Evolutionary conservation across 2,113 vertebrate genomes (phyloP), one percentile per base, ranked within the genome.

Genomic region (Plotosus lineatus): DNA sequence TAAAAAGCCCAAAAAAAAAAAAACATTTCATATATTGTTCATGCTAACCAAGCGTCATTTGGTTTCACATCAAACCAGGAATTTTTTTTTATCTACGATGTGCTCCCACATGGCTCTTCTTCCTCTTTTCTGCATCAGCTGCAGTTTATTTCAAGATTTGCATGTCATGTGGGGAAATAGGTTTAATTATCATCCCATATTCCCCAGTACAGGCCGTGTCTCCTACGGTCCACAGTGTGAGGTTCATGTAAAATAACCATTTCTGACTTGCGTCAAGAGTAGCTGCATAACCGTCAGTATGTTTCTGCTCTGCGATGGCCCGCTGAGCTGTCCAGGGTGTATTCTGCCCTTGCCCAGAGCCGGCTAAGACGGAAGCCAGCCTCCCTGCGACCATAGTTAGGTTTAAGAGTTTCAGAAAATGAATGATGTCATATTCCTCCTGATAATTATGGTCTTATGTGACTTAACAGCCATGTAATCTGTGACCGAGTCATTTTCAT

Each of bases 161-260:
- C 81, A 69, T 77, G 81, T 87, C 48, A 76, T 85, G 36, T 42
- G 46, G 79, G 72, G 71, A 82, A 82, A 83, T 44, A 55, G 79
- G 71, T 83, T 51, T 78, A 56, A 78, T 76, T 66, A 78, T 69
- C 72, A 55, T 56, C 81, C 84, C 19, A 74, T n/a, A 74, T 75
- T 48, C 75, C 38, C 36, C n/a, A n/a, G n/a, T n/a, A n/a, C n/a
- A n/a, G n/a, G n/a, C n/a, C n/a, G n/a, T n/a, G n/a, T n/a, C n/a
- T n/a, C n/a, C n/a, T n/a, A n/a, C n/a, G n/a, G n/a, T n/a, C n/a
- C n/a, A n/a, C n/a, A n/a, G n/a, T n/a, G n/a, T n/a, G n/a, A n/a
- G n/a, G n/a, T n/a, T n/a, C n/a, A n/a, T n/a, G n/a, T n/a, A n/a
- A n/a, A n/a, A n/a, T n/a, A n/a, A n/a, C n/a, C n/a, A n/a, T n/a